Conservation (phyloP, 2,113 vertebrate species). For the Lepus americanus region DNA sequence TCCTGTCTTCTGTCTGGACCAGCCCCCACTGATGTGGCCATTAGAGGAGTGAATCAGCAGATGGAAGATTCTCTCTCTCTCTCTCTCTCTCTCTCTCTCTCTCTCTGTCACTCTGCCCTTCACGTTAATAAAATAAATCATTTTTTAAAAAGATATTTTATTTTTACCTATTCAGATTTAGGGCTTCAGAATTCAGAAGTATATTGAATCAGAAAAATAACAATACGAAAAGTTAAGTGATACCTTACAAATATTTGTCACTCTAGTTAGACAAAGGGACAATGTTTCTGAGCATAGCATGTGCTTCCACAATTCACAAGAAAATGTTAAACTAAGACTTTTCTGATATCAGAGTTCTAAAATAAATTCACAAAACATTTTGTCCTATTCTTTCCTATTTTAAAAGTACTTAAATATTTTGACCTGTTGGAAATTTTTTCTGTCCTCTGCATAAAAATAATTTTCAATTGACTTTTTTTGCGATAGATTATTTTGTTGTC, state of each 20-base stretch:
- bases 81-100: no score
- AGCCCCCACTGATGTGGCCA: no score
- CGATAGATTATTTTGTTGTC: neutral
- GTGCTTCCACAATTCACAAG: neutral
- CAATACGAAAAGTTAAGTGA: neutral
- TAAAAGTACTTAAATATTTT: constrained; percentile 38
- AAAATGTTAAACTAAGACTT: neutral
- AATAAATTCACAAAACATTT: neutral
- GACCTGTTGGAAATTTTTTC: neutral
- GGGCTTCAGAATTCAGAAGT: neutral
- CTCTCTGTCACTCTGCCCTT: no score
- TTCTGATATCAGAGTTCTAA: neutral
- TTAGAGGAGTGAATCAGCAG: no score
- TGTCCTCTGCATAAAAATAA: neutral
- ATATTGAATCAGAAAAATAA: neutral
- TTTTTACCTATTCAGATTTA: neutral
- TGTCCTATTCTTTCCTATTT: neutral
- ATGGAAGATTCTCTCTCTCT: no score
- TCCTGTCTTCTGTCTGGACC: no score
- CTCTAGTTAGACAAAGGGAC: neutral
- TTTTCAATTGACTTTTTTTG: neutral
- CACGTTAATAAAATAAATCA: no score
- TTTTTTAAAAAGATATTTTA: neutral
- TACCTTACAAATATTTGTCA: constrained; percentile 32
- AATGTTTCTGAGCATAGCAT: neutral